Evolutionary conservation across 2,113 vertebrate species (phyloP), one percentile per base, ranked within the genome.

Genomic region (Scomber colias): DNA sequence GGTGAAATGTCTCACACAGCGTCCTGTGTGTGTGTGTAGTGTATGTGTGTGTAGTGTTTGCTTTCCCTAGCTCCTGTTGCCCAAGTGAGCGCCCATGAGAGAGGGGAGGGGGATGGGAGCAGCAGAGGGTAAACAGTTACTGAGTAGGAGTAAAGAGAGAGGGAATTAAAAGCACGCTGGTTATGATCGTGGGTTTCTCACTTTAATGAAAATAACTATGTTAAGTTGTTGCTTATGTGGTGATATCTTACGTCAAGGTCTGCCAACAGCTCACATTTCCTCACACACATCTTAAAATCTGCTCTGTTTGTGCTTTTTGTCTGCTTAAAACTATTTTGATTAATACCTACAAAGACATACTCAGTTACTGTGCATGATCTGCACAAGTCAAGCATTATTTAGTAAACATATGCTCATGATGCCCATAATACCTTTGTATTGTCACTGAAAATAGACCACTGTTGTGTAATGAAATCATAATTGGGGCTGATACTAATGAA

Each of bases 1-100:
- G 87, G 92, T 93, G 87, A 92, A 80, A 77, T 2, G 46, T 87
- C 77, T 87, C 72, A 68, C 82, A 82, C 79, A 81, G 75, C 17
- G 2, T 51, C 66, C 49, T 73, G 30, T 86, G 82, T 83, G 77
- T 89, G n/a, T 74, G 66, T 83, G 76, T 78, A 48, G n/a, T 74
- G 66, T 83, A 73, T 78, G 48, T 73, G 74, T 54, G 44, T 67
- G 64, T 35, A 17, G 57, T 88, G 87, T 91, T 84, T 91, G 90
- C 84, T 84, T 82, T 90, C 50, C 16, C 67, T 88, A 44, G 14
- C 62, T 87, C 48, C 54, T 64, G 90, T 90, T 90, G 87, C 90
- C 89, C 60, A 69, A 88, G 87, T 21, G 83, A 87, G 83, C 5
- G 7, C 76, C 79, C 78, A 71, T 79, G 74, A 87, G 88, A 50